phyloP scores from a whole-genome alignment of 2,888 invertebrate genomes.

The Liodrosophila aerea region DNA sequence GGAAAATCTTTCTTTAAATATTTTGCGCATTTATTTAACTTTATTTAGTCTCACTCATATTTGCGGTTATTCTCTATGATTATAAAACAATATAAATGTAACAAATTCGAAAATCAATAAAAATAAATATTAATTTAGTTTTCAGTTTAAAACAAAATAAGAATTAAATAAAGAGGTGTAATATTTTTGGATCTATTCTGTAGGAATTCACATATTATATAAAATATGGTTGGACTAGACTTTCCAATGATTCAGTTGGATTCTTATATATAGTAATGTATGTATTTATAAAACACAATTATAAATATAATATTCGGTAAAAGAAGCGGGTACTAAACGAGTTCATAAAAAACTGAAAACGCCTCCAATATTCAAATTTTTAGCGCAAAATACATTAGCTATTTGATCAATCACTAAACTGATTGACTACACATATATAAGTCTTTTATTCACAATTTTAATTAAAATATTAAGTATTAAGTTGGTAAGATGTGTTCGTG shows the following conservation, averaged over 20 bases:
- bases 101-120: slow-evolving; percentile 24
- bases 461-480: slow-evolving; percentile 36
- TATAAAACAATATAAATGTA: slow-evolving; percentile 11
- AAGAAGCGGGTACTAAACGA: neutral
- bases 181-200: neutral
- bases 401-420: no score
- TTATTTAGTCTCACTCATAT: slow-evolving; percentile 67
- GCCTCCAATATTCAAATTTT: slow-evolving; percentile 24
- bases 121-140: slow-evolving; percentile 17
- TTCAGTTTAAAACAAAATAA: slow-evolving; percentile 11
- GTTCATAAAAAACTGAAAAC: neutral
- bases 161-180: neutral
- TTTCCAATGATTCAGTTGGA: neutral
- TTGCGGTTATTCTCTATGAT: slow-evolving; percentile 48
- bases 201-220: no score
- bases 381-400: slow-evolving; percentile 45
- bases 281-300: no score
- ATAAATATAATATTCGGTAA: no score
- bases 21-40: slow-evolving; percentile 40
- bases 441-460: slow-evolving; percentile 70
- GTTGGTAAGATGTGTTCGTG: slow-evolving; percentile 14
- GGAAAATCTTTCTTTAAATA: neutral
- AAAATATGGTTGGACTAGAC: slow-evolving; percentile 28
- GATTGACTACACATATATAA: slow-evolving; percentile 62
- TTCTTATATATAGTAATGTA: no score